These are phyloP conservation scores for Acronicta psi DNA, from an alignment of 2,888 invertebrate genomes.

Conservation along the genomic window DNA sequence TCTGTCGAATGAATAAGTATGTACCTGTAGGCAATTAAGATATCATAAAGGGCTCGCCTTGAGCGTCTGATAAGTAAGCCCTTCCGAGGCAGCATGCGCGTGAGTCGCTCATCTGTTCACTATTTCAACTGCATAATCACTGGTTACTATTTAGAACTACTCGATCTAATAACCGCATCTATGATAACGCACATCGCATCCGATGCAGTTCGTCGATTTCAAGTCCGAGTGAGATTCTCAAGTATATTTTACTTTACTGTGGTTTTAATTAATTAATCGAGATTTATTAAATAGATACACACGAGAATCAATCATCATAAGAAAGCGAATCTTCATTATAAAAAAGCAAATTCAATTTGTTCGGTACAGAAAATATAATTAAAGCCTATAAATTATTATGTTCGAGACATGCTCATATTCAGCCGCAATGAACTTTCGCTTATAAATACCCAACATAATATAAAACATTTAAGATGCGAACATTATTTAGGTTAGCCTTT, in stretches of 20 bases:
- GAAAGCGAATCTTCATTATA: conserved; percentile 36
- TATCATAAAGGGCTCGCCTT: conserved; percentile 68
- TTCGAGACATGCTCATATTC: conserved; percentile 60
- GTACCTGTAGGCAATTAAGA: conserved; percentile 56
- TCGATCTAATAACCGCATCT: conserved; percentile 57
- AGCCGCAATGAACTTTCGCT: conserved; percentile 66
- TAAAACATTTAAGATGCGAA: conserved; percentile 47
- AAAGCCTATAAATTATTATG: conserved; percentile 74
- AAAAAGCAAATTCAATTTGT: conserved; percentile 66
- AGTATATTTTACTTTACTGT: too few relatives aligned
- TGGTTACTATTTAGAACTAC: conserved; percentile 59
- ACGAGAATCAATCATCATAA: too few relatives aligned
- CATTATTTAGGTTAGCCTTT: conserved; percentile 32
- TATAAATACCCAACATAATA: conserved; percentile 60
- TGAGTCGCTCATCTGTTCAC: conserved; percentile 61
- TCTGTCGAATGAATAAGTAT: conserved; percentile 56
- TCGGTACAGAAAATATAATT: conserved; percentile 68
- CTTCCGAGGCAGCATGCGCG: conserved; percentile 56
- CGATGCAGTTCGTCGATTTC: background rate
- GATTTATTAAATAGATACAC: too few relatives aligned
- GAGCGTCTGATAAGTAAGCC: conserved; percentile 71
- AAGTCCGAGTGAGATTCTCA: background rate
- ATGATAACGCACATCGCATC: conserved; percentile 37
- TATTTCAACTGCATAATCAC: conserved; percentile 62
- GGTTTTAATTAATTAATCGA: too few relatives aligned